Base-by-base conservation (phyloP, 2,113 vertebrate genomes). In the Trinectes maculatus region DNA sequence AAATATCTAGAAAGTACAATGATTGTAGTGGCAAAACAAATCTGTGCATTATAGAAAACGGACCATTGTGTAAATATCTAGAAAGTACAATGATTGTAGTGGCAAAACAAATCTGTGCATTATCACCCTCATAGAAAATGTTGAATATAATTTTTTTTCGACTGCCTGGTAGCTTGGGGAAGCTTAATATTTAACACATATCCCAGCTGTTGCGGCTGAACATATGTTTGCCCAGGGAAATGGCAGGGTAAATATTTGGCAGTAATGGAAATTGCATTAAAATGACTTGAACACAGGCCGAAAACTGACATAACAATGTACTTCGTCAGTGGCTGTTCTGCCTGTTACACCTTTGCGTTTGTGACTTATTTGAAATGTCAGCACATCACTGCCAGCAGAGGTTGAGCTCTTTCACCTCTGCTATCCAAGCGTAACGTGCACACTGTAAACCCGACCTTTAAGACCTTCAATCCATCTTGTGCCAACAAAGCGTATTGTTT, bases 161-260 rank as follows among this genome's bases (percentile, higher is more conserved):
- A 60, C 82, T 88, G 84, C 75, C 57, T 71, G 85, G 87, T 82
- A 80, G 87, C 84, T 85, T 12, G 57, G 65, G 62, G 76, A 86
- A 71, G 89, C 79, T 83, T 74, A 84, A 91, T 89, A 83, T 89
- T 88, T 89, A 85, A 91, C 78, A 85, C 74, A 48, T 85, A 90
- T 90, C 88, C 40, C 81, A 54, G 75, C 75, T 33, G 71, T 89
- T 86, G 44, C 80, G 54, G 74, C 76, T 33, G 72, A 87, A 74
- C 89, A 91, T 88, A 85, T 91, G 89, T 87, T 89, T 84, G 81
- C 88, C 80, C 58, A 44, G 59, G 77, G 85, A 85, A 87, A 86
- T 57, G 18, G 55, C 74, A 34, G 63, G 77, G 76, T 73, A 86
- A 84, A 87, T 80, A 63, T 88, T 90, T 87, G 83, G 85, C 77